Evolutionary conservation across 1,140 invertebrate genomes (phyloP).

Genomic region (Drosophila murphyi): DNA sequence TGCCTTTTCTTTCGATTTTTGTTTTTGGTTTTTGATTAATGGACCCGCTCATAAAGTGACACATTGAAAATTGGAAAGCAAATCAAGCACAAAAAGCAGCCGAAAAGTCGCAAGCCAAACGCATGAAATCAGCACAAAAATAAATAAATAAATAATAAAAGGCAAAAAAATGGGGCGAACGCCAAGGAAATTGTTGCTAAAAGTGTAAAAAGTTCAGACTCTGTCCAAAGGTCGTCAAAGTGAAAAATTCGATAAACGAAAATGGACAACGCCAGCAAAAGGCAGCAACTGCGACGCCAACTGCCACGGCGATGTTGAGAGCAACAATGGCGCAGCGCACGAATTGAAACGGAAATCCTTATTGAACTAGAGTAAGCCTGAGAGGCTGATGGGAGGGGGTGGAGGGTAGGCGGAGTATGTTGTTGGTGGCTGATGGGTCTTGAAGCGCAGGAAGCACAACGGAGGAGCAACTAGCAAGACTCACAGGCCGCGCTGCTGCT

Average conservation of each 20-base stretch:
- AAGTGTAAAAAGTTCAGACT: constrained; percentile 78
- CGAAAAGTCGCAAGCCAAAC: constrained; percentile 68
- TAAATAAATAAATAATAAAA: constrained; percentile 51
- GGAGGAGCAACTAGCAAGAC: constrained; percentile 3
- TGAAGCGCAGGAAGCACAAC: constrained; percentile 37
- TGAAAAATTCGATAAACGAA: constrained; percentile 81
- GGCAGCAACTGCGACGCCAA: constrained; percentile 1
- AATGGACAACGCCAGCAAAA: constrained; percentile 56
- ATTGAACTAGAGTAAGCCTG: constrained; percentile 71
- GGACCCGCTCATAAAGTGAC: constrained; percentile 79
- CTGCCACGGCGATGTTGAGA: constrained; percentile 1
- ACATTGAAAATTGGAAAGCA: constrained; percentile 82
- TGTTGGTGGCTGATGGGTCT: neutral
- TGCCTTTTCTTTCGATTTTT: constrained; percentile 20
- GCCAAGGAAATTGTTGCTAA: constrained; percentile 63
- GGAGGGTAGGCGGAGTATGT: neutral
- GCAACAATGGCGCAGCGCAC: constrained; percentile 69
- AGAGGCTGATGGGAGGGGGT: neutral
- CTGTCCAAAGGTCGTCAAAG: constrained; percentile 74
- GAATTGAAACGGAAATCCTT: constrained; percentile 82
- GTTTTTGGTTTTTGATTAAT: constrained; percentile 78
- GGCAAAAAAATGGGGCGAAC: constrained; percentile 11
- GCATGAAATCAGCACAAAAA: constrained; percentile 77
- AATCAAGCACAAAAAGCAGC: constrained; percentile 78
- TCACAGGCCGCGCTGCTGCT: constrained; percentile 45